Evolutionary conservation across 2,797 vertebrate species (phyloP).

Genomic region (Diglossa cyanea): DNA sequence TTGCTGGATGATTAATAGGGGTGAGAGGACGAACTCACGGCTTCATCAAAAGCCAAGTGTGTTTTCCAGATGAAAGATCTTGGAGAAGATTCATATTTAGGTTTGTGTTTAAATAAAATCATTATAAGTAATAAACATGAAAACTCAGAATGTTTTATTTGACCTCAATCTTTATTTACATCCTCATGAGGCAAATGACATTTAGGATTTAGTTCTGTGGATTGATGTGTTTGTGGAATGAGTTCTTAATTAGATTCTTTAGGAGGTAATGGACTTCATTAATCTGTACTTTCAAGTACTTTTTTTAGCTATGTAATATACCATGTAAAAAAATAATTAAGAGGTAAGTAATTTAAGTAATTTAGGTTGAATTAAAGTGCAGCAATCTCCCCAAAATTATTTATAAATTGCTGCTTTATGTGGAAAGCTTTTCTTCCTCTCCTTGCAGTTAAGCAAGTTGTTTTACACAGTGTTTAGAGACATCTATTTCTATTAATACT

Average conservation of each 20-base stretch:
- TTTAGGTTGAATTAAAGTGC: background rate
- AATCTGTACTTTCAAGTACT: background rate
- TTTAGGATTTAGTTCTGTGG: background rate
- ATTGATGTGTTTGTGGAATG: background rate
- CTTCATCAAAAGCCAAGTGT: background rate
- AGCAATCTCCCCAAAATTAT: background rate
- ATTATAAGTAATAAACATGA: background rate
- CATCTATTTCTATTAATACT: background rate
- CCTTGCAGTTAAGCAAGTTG: background rate
- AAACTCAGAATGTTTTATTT: background rate
- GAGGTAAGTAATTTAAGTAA: background rate
- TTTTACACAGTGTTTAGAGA: background rate
- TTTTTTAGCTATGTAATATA: background rate
- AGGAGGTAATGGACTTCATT: background rate
- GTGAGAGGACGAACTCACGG: background rate
- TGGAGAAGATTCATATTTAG: background rate
- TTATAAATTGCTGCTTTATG: background rate
- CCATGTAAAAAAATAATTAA: background rate
- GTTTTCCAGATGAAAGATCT: background rate
- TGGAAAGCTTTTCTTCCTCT: background rate
- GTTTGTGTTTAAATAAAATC: background rate
- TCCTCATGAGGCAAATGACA: background rate
- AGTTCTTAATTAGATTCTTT: background rate
- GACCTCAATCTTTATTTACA: background rate
- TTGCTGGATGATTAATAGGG: background rate